Evolutionary conservation across 2,888 invertebrate species (phyloP).

Genomic region (Apodemia zela): DNA sequence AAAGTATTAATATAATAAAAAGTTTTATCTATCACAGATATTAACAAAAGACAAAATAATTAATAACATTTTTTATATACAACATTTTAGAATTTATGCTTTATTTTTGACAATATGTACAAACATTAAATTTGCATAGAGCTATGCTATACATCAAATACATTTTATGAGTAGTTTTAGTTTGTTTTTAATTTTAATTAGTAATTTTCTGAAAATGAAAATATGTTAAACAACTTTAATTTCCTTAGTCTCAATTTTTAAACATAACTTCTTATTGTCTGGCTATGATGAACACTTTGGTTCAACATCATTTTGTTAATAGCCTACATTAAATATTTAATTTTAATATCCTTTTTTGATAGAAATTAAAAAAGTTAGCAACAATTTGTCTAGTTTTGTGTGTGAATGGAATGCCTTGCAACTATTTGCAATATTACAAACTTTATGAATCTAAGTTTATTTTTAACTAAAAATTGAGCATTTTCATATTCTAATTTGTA

Average conservation of each 20-base stretch:
- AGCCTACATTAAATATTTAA: slow-evolving; percentile 2
- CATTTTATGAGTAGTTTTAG: slow-evolving; percentile 25
- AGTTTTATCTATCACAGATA: slow-evolving; percentile 40
- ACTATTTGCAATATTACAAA: neutral
- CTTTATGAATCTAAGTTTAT: neutral
- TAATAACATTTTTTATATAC: slow-evolving; percentile 50
- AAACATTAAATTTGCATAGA: slow-evolving; percentile 16
- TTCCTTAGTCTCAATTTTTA: slow-evolving; percentile 29
- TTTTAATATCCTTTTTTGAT: slow-evolving; percentile 21
- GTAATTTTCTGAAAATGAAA: slow-evolving; percentile 32
- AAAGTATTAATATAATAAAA: slow-evolving; percentile 2
- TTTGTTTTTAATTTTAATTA: slow-evolving; percentile 36
- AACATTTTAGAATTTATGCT: slow-evolving; percentile 76
- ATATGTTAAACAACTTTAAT: slow-evolving; percentile 29
- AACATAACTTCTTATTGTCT: slow-evolving; percentile 52
- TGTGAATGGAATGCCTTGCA: slow-evolving; percentile 2
- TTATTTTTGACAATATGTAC: slow-evolving; percentile 33
- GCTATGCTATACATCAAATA: slow-evolving; percentile 24
- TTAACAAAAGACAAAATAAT: slow-evolving; percentile 43
- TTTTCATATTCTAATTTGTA: slow-evolving; percentile 14
- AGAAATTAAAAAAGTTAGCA: neutral
- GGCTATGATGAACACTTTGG: slow-evolving; percentile 44
- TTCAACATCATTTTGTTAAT: slow-evolving; percentile 36
- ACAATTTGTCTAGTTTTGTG: neutral
- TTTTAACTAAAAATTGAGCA: slow-evolving; percentile 7